Evolutionary conservation across 2,113 vertebrate species (phyloP).

Genomic region (Miniopterus natalensis): DNA sequence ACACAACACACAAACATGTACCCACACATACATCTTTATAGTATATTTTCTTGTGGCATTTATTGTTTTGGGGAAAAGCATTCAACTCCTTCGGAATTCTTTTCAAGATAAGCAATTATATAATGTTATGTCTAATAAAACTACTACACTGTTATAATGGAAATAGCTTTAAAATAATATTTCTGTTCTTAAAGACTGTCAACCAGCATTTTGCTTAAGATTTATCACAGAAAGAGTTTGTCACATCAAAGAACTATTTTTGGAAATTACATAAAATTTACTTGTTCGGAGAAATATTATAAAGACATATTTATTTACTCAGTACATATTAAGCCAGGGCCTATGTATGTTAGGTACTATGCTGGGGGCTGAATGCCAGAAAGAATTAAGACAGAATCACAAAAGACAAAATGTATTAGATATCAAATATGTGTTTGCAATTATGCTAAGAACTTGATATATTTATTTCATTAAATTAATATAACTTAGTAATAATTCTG

Average conservation of each 20-base stretch:
- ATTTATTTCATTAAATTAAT: background rate
- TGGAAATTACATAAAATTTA: background rate
- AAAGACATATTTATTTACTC: background rate
- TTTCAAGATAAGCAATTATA: background rate
- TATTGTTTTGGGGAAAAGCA: background rate
- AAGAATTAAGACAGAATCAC: background rate
- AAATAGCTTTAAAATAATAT: background rate
- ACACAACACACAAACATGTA: background rate
- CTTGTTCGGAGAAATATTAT: background rate
- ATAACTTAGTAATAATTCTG: background rate
- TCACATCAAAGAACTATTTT: slow-evolving; percentile 6
- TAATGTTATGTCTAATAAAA: background rate
- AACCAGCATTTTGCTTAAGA: background rate
- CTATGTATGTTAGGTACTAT: background rate
- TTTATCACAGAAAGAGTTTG: background rate
- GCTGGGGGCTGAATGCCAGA: background rate
- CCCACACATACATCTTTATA: background rate
- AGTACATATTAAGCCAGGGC: background rate
- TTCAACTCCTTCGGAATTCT: background rate
- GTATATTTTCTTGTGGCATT: background rate
- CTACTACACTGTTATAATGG: background rate
- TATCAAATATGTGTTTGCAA: background rate
- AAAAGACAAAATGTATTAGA: background rate
- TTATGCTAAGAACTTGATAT: background rate
- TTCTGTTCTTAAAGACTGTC: background rate